Evolutionary conservation across 2,888 invertebrate species (phyloP).

Genomic region (Patella depressa): DNA sequence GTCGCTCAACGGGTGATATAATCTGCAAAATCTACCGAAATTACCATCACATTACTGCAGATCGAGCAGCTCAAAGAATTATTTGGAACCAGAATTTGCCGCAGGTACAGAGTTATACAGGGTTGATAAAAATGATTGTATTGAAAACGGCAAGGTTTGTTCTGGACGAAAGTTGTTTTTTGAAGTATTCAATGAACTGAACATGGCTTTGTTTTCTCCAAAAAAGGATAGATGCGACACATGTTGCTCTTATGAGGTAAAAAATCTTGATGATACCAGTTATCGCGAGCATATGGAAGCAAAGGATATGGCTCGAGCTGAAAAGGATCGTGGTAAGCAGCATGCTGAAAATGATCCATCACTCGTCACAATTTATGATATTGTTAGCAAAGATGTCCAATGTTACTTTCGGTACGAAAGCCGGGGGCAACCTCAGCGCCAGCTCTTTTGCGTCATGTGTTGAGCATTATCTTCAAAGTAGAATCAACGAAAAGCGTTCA

Average conservation of each 20-base stretch:
- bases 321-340: conserved; percentile 21
- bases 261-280: background rate
- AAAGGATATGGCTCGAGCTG: background rate
- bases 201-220: conserved; percentile 17
- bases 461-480: conserved; percentile 4
- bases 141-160: background rate
- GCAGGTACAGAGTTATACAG: background rate
- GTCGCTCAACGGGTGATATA: no score
- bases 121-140: background rate
- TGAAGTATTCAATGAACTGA: conserved; percentile 11
- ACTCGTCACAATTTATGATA: conserved; percentile 21
- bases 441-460: conserved; percentile 23
- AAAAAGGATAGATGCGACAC: conserved; percentile 24
- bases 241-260: background rate
- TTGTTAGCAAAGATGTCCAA: conserved; percentile 15
- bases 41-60: conserved; percentile 18
- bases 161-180: conserved; percentile 3
- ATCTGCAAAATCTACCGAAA: conserved; percentile 11
- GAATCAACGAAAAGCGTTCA: background rate
- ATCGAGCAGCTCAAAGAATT: background rate
- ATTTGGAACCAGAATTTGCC: background rate
- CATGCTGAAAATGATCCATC: background rate
- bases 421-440: conserved; percentile 13
- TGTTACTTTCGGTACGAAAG: conserved; percentile 27
- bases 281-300: background rate